A percentile compares a stretch with the other conserved stretches of the same genome.
Evolutionary conservation across 2,113 vertebrate genomes (phyloP).

Genomic region (Psittacula cyanocephala): DNA sequence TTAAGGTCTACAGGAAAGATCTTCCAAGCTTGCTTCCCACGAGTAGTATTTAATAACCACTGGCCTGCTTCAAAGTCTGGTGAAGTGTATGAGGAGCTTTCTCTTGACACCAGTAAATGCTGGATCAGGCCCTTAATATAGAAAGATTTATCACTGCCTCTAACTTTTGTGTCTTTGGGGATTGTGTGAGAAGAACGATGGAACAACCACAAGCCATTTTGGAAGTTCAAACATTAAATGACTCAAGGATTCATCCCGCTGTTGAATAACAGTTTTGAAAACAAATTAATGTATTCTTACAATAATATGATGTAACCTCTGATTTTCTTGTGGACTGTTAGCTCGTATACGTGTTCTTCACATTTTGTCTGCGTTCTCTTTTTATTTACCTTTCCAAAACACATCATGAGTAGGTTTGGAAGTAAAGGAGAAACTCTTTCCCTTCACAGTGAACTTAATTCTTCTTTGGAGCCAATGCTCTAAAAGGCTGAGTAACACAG

Average conservation of each 20-base stretch:
- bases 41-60: not conserved
- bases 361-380: not conserved
- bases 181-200: constrained; percentile 19
- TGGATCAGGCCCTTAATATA: not conserved
- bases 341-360: not conserved
- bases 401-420: not conserved
- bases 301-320: constrained; percentile 9
- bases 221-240: constrained; percentile 23
- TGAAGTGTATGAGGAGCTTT: not conserved
- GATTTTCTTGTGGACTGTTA: not conserved
- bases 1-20: not conserved
- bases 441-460: not conserved
- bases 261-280: constrained; percentile 51
- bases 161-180: not conserved
- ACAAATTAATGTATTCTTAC: constrained; percentile 41
- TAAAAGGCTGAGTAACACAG: not conserved
- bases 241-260: constrained; percentile 31
- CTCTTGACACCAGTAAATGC: not conserved
- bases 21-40: not conserved
- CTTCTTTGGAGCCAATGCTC: not conserved
- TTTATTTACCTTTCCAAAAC: constrained; percentile 30
- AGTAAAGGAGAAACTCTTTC: not conserved
- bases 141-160: constrained; percentile 4
- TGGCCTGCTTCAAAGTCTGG: not conserved
- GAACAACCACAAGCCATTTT: constrained; percentile 54